These are phyloP conservation scores for Acleris holmiana DNA, from an alignment of 2,888 invertebrate genomes.

Conservation along the genomic window DNA sequence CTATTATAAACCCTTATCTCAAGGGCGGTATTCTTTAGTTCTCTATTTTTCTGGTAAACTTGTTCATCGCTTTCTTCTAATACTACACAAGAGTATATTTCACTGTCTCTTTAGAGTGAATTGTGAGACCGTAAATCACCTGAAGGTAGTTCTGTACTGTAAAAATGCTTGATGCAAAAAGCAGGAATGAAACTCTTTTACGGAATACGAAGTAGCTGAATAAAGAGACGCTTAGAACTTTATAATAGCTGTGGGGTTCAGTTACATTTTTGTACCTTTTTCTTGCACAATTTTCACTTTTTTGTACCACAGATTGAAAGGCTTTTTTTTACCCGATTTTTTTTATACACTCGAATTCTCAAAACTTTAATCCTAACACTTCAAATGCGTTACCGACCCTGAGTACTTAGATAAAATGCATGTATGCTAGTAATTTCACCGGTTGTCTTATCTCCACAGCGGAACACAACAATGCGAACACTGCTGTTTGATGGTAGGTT, in stretches of 20 bases:
- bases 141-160: slow-evolving; percentile 44
- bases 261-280: not conserved
- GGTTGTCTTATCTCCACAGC: too few relatives aligned
- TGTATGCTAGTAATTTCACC: too few relatives aligned
- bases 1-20: not conserved
- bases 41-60: slow-evolving; percentile 6
- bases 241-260: slow-evolving; percentile 17
- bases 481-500: too few relatives aligned
- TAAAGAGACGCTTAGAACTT: slow-evolving; percentile 28
- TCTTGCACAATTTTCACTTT: not conserved
- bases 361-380: too few relatives aligned
- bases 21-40: not conserved
- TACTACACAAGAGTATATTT: slow-evolving; percentile 53
- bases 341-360: too few relatives aligned
- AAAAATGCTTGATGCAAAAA: slow-evolving; percentile 56
- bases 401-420: too few relatives aligned
- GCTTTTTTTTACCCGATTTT: too few relatives aligned
- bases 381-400: too few relatives aligned
- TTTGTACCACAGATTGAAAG: not conserved
- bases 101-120: slow-evolving; percentile 58
- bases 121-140: slow-evolving; percentile 62
- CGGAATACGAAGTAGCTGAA: slow-evolving; percentile 36
- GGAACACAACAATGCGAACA: too few relatives aligned
- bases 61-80: slow-evolving; percentile 32
- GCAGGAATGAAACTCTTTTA: slow-evolving; percentile 47